phyloP scores from a whole-genome alignment of 2,113 vertebrate genomes.

The Thamnophis sirtalis region DNA sequence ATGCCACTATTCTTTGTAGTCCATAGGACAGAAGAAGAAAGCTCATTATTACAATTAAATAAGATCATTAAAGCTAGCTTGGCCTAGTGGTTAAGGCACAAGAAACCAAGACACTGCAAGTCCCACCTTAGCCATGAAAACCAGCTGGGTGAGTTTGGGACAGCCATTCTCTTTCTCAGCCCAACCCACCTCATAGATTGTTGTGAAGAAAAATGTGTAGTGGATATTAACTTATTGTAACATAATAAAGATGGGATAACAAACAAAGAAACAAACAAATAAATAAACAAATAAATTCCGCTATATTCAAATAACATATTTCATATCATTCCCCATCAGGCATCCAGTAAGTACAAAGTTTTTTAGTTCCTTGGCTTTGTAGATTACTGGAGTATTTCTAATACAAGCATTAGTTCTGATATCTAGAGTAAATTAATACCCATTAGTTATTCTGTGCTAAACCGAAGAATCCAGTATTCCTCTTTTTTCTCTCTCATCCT shows the following conservation, averaged over 20 bases:
- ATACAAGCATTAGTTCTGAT: neutral
- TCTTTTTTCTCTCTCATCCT: neutral
- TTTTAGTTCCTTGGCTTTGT: neutral
- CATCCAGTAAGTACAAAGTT: neutral
- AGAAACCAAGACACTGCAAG: neutral
- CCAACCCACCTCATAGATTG: neutral
- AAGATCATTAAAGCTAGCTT: neutral
- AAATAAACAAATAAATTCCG: neutral
- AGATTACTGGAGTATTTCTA: neutral
- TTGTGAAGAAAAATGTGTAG: neutral
- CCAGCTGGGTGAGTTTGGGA: neutral
- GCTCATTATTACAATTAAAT: neutral
- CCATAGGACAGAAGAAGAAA: neutral
- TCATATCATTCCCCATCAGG: neutral
- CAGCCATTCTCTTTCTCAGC: neutral
- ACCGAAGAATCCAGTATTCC: neutral
- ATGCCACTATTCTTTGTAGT: neutral
- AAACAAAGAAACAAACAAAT: neutral
- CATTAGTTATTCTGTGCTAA: neutral
- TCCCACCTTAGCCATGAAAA: neutral
- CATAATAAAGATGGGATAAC: neutral
- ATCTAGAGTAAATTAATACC: neutral
- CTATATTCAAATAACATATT: neutral
- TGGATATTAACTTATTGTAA: neutral
- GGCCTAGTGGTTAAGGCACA: neutral